phyloP scores from a whole-genome alignment of 1,140 invertebrate genomes.

The Glomeris maerens region DNA sequence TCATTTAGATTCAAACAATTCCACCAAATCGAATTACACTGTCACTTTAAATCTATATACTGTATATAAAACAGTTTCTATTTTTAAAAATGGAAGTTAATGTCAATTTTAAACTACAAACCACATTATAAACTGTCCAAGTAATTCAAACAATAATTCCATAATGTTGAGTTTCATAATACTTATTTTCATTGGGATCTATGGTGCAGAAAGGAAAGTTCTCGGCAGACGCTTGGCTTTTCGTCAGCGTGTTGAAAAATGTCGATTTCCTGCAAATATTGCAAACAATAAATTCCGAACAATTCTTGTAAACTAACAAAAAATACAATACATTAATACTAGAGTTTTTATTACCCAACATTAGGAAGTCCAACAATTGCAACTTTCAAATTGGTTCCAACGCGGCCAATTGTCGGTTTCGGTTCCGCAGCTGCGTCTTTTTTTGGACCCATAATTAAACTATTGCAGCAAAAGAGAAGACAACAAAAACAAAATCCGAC shows the following conservation, averaged over 20 bases:
- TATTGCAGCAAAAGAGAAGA: background rate
- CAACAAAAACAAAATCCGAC: too few species aligned
- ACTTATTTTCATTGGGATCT: constrained; percentile 99
- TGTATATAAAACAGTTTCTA: background rate
- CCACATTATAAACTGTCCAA: too few species aligned
- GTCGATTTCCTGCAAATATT: constrained; percentile 65
- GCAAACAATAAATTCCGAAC: constrained; percentile 14
- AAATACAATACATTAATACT: constrained; percentile 11
- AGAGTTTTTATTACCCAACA: constrained; percentile 51
- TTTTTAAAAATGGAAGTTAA: background rate
- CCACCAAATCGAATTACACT: too few species aligned
- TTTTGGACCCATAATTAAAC: constrained; percentile 3
- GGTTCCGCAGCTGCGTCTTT: constrained; percentile 6
- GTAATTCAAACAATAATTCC: background rate
- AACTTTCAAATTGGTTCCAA: constrained; percentile 93
- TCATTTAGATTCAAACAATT: too few species aligned
- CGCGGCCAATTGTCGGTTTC: constrained; percentile 67
- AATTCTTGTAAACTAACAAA: constrained; percentile 49
- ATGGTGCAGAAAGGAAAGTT: constrained; percentile 99
- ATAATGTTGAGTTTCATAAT: constrained; percentile 34
- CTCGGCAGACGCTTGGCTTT: constrained; percentile 88
- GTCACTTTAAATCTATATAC: too few species aligned
- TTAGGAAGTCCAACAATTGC: constrained; percentile 92
- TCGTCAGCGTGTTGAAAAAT: constrained; percentile 98
- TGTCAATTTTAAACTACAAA: constrained; percentile 7